These are phyloP conservation scores for Thermophis baileyi DNA, from an alignment of 2,113 vertebrate genomes.

Conservation along the genomic window DNA sequence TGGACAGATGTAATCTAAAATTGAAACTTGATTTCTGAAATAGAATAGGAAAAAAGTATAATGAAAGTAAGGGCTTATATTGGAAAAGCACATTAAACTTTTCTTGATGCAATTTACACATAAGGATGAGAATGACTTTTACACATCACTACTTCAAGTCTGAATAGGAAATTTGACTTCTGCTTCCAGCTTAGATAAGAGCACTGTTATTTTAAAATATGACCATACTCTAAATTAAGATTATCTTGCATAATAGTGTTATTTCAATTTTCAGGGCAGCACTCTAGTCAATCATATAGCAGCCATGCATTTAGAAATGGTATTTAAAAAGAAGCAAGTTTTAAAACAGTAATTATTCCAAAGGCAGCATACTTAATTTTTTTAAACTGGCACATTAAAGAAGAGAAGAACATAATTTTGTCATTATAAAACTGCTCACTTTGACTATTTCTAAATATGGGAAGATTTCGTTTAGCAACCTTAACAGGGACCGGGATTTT, in stretches of 20 bases:
- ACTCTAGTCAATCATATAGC: not conserved
- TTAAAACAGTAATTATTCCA: not conserved
- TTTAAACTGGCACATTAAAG: not conserved
- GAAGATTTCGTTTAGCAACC: not conserved
- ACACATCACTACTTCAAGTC: not conserved
- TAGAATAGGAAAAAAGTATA: not conserved
- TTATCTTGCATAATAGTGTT: conserved; percentile 11
- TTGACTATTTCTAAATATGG: not conserved
- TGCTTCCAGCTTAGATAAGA: not conserved
- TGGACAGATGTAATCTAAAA: not conserved
- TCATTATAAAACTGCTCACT: not conserved
- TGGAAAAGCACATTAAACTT: conserved; percentile 1
- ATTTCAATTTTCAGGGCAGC: not conserved
- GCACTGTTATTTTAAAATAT: conserved; percentile 4
- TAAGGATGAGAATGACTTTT: not conserved
- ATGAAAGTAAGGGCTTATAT: not conserved
- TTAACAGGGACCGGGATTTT: not conserved
- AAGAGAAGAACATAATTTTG: not conserved
- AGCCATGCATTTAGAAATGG: not conserved
- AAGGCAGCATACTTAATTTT: not conserved
- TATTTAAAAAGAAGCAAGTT: not conserved
- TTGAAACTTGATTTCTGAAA: conserved; percentile 6
- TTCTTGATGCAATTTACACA: not conserved
- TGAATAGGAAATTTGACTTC: conserved; percentile 13
- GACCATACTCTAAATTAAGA: not conserved